Percentiles rank a stretch among this genome's conserved stretches.
Conservation (phyloP, 1,140 invertebrate genomes). For the Nasonia vitripennis region DNA sequence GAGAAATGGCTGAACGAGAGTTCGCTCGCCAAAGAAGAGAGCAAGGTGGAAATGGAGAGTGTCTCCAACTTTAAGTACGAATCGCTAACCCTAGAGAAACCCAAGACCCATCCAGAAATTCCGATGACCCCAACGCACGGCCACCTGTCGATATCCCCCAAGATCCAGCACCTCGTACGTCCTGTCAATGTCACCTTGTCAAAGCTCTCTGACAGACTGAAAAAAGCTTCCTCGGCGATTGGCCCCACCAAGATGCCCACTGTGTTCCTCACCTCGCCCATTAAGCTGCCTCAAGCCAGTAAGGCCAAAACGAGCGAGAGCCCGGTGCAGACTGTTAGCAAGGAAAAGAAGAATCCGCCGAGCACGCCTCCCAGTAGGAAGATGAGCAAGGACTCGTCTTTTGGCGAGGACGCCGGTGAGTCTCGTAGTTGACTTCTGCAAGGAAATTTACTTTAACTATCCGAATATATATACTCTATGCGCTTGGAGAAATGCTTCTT, state of each 20-base stretch:
- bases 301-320: background rate
- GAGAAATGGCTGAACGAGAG: slow-evolving; percentile 83
- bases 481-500: background rate
- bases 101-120: background rate
- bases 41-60: slow-evolving; percentile 75
- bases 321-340: background rate
- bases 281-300: background rate
- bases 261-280: slow-evolving; percentile 28
- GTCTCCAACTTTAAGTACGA: slow-evolving; percentile 67
- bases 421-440: background rate
- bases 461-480: background rate
- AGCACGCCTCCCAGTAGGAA: slow-evolving; percentile 10
- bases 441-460: background rate
- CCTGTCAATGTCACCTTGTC: slow-evolving; percentile 72
- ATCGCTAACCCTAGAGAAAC: slow-evolving; percentile 25
- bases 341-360: slow-evolving; percentile 20
- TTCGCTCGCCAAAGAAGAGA: slow-evolving; percentile 76
- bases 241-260: background rate
- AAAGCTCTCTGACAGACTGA: slow-evolving; percentile 67
- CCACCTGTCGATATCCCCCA: slow-evolving; percentile 71
- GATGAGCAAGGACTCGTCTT: slow-evolving; percentile 56
- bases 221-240: slow-evolving; percentile 3
- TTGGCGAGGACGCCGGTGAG: slow-evolving; percentile 52
- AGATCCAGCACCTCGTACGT: slow-evolving; percentile 72
- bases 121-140: slow-evolving; percentile 33